Evolutionary conservation across 2,113 vertebrate species (phyloP), one percentile per base, ranked within the genome.

Genomic region (Syrmaticus mikado): DNA sequence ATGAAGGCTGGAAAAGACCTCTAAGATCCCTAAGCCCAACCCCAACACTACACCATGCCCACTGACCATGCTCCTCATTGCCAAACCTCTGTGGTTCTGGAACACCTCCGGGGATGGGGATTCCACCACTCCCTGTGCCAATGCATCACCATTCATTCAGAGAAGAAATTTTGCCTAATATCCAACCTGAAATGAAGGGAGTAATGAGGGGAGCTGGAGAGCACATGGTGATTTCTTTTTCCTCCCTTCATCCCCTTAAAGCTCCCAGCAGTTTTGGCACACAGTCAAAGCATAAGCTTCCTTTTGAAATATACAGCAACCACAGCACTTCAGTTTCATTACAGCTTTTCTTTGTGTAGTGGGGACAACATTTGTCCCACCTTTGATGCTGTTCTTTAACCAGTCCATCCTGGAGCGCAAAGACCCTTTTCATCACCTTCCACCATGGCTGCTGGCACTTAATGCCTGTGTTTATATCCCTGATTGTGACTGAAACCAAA

Each of bases 351-450:
- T 82, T 85, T 34, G 0, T 18, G 53, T 7, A 45, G 84, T 10
- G 10, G 82, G 75, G 61, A 82, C 80, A 40, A 67, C 10, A 27
- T 55, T 67, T 83, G 52, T 60, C 72, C 84, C 68, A 66, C 5
- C 81, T 95, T 85, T 95, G 90, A 95, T 94, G 81, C 28, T 73
- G n/a, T 52, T 88, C 86, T 90, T 73, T 93, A 92, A 90, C 84
- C 28, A 68, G 80, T 40, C 40, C 53, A 38, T 71, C 85, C 74
- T 13, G 79, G 68, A 90, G 75, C 68, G 64, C 89, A 32, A 72
- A 87, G 82, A 52, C 74, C 75, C 66, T 79, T 92, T 89, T 89
- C 71, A 94, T 93, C 92, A 68, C 57, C 60, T 36, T 72, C 55
- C 55, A 90, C 90, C 55, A n/a, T 8, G 1, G 89, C 62, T 90